Percentiles rank a stretch among this genome's conserved stretches.
These are phyloP conservation scores for Ephialtes manifestator DNA, from an alignment of 2,888 invertebrate genomes.

Conservation along the genomic window DNA sequence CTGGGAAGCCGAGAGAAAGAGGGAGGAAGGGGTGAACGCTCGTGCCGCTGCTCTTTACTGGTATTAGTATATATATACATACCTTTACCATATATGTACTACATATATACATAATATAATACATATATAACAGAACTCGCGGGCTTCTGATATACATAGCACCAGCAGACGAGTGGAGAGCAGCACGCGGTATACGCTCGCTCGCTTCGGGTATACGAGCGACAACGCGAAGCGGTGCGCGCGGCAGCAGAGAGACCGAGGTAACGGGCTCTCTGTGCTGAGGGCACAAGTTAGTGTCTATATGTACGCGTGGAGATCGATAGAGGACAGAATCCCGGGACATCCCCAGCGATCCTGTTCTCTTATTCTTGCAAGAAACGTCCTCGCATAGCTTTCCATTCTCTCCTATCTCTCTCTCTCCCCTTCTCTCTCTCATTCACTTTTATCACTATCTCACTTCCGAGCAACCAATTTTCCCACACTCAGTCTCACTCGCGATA, in stretches of 20 bases:
- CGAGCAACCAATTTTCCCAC: conserved; percentile 72
- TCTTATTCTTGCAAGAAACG: conserved; percentile 85
- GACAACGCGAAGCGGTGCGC: conserved; percentile 24
- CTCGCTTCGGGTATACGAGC: conserved; percentile 29
- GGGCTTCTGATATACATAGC: conserved; percentile 65
- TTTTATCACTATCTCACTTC: conserved; percentile 12
- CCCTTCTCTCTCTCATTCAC: conserved; percentile 5
- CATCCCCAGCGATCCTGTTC: conserved; percentile 85
- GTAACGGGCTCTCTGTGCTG: conserved; percentile 77
- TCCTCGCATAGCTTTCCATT: conserved; percentile 77
- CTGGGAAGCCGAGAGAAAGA: conserved; percentile 40
- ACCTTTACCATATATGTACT: not conserved
- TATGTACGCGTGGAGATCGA: conserved; percentile 83
- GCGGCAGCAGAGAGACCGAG: conserved; percentile 46
- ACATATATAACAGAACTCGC: conserved; percentile 24
- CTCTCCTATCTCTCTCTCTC: conserved; percentile 29
- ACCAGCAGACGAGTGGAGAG: conserved; percentile 68
- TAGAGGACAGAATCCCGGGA: conserved; percentile 86
- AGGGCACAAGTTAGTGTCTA: conserved; percentile 85
- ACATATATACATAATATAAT: not conserved
- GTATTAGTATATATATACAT: not conserved
- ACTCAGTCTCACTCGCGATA: conserved; percentile 72
- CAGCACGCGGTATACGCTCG: conserved; percentile 63
- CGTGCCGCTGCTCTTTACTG: conserved; percentile 7
- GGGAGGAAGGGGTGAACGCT: conserved; percentile 35